Base-by-base conservation (phyloP, 2,113 vertebrate species). In the Etia nguti region DNA sequence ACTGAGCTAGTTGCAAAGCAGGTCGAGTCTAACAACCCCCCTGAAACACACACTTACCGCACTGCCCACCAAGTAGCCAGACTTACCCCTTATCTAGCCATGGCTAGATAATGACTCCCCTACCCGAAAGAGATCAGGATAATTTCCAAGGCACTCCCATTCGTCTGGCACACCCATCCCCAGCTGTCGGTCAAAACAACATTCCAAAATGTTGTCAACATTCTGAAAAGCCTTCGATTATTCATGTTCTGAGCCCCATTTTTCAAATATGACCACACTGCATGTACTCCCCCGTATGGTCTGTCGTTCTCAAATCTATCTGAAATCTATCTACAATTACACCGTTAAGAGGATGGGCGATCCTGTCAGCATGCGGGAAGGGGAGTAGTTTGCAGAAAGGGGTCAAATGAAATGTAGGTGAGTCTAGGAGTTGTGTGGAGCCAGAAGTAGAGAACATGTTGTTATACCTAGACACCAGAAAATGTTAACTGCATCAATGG, bases 311-410 rank as follows among this genome's bases (percentile, higher is more conserved):
- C 48, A 18, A 90, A 93, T 94, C 85, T 89, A 86, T 60, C 90
- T n/a, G n/a, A n/a, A n/a, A n/a, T n/a, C n/a, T 62, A 88, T 85
- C 95, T 94, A 88, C 91, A 94, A 93, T 95, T 95, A 94, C 91
- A 96, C 57, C 86, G 75, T 86, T 91, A 55, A 81, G 54, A 84
- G 84, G 73, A 84, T 70, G 65, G 48, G 48, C 4, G 4, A 80
- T 84, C 11, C 86, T 62, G 90, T 73, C 87, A 81, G 68, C 87
- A 46, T 36, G 56, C 89, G 54, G 84, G 84, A 83, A 6, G 31
- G 88, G 86, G 83, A 34, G 60, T 48, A 48, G 79, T 82, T 57
- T 48, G 24, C 48, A 81, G 85, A 91, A 93, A 87, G 80, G 83
- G 86, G 80, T 93, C 68, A 79, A 79, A 92, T 88, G 56, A 94